Evolutionary conservation across 1,140 invertebrate species (phyloP).

Genomic region (Atopsyche davidsoni): DNA sequence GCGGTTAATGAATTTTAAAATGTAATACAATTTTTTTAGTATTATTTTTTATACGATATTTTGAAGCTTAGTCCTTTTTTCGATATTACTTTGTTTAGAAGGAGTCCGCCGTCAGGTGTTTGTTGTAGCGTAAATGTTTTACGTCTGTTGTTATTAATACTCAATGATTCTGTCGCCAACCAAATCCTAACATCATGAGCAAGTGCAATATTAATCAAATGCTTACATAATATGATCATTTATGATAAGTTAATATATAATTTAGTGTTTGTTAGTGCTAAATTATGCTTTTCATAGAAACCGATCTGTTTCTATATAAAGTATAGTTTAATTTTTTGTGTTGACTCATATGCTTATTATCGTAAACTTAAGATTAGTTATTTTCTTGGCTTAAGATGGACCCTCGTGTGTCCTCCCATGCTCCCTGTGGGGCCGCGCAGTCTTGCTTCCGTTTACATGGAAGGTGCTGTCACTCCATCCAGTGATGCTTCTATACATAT

Average conservation of each 20-base stretch:
- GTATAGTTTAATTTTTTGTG: constrained; percentile 22
- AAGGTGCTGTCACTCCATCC: constrained; percentile 4
- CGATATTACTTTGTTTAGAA: constrained; percentile 14
- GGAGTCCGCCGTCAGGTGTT: constrained; percentile 7
- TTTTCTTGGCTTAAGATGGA: constrained; percentile 13
- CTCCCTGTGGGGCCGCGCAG: background rate
- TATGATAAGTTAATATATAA: constrained; percentile 22
- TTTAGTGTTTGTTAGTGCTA: constrained; percentile 26
- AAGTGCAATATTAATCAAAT: constrained; percentile 31
- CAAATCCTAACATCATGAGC: constrained; percentile 27
- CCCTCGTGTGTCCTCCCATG: constrained; percentile 1
- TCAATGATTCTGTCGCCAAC: constrained; percentile 28
- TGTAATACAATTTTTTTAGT: constrained; percentile 26
- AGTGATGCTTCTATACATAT: background rate
- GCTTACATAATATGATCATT: constrained; percentile 22
- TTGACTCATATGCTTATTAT: constrained; percentile 28
- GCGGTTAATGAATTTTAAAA: constrained; percentile 24
- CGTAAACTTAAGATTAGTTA: constrained; percentile 27
- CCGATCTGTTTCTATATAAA: constrained; percentile 16
- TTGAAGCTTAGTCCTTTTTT: constrained; percentile 22
- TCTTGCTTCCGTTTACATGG: background rate
- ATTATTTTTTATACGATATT: constrained; percentile 29
- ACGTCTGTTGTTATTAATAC: constrained; percentile 20
- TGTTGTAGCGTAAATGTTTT: constrained; percentile 6
- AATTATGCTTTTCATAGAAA: constrained; percentile 16